Evolutionary conservation across 2,113 vertebrate species (phyloP), one percentile per base, ranked within the genome.

Genomic region (Paramisgurnus dabryanus): DNA sequence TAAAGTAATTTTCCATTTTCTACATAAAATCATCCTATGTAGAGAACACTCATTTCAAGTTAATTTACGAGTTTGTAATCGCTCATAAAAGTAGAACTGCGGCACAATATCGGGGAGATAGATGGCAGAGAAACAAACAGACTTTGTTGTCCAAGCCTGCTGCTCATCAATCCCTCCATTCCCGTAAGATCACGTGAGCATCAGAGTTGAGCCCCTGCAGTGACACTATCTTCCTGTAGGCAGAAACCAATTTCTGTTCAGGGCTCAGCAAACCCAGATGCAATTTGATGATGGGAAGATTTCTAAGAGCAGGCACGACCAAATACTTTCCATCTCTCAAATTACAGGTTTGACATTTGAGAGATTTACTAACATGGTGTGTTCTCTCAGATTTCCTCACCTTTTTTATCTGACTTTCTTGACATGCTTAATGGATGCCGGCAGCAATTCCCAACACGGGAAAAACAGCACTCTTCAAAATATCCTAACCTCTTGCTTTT

Each of bases 201-300:
- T 84, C 78, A 79, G 85, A 87, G 83, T 87, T 76, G 72, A 61
- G 85, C 63, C 76, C 83, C 85, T 76, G 87, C 90, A 90, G 73
- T 91, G 91, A 91, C 86, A 75, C 88, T 91, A 92, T 92, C 92
- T 91, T 86, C 87, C 91, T 76, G 80, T 87, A 84, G 89, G 84
- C 86, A 93, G 89, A 94, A 95, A 92, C 77, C 92, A 93, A 93
- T 93, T 95, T 94, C 89, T 84, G 84, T 72, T 84, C 58, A 90
- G 89, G 91, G 90, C 85, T 89, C 87, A 84, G 90, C 84, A 90
- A 89, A 89, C 87, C 91, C 78, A 80, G 83, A 87, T 91, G 90
- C 88, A 92, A 92, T 89, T 89, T 89, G 85, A 89, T 87, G 85
- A 89, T 80, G 81, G 65, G 82, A 87, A 91, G 90, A 89, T 93